These are phyloP conservation scores for Harpalus rufipes DNA, from an alignment of 2,888 invertebrate species.

Conservation along the genomic window DNA sequence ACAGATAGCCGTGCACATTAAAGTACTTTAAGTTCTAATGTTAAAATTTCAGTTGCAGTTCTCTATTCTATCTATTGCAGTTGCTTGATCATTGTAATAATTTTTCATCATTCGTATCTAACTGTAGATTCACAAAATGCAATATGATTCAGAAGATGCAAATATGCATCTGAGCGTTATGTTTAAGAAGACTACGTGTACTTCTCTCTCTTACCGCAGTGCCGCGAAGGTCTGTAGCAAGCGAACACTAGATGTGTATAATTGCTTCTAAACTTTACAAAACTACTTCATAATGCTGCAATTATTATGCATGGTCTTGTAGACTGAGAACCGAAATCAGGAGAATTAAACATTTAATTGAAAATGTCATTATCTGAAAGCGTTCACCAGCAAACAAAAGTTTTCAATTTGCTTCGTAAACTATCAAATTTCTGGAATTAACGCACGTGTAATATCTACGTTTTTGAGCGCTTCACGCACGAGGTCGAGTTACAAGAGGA, in stretches of 20 bases:
- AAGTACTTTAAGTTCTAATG: too few relatives aligned
- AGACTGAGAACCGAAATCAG: slow-evolving; percentile 57
- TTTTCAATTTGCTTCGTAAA: slow-evolving; percentile 64
- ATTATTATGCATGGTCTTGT: slow-evolving; percentile 67
- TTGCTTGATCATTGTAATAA: not conserved
- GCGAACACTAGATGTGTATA: slow-evolving; percentile 60
- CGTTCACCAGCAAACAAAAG: slow-evolving; percentile 61
- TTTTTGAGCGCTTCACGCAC: slow-evolving; percentile 18
- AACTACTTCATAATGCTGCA: slow-evolving; percentile 66
- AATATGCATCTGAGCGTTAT: slow-evolving; percentile 2
- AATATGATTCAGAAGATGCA: not conserved
- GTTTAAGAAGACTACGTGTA: not conserved
- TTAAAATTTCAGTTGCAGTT: too few relatives aligned
- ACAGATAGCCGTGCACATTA: too few relatives aligned
- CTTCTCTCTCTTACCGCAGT: not conserved
- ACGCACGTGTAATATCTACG: slow-evolving; percentile 39
- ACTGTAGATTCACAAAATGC: not conserved
- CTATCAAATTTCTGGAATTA: slow-evolving; percentile 55
- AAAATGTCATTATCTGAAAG: slow-evolving; percentile 66
- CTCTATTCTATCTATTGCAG: not conserved
- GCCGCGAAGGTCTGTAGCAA: not conserved
- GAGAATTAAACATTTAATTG: slow-evolving; percentile 66
- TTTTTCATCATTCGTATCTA: not conserved
- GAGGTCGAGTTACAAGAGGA: slow-evolving; percentile 8
- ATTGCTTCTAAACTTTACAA: slow-evolving; percentile 67